phyloP scores from a whole-genome alignment of 2,797 vertebrate genomes.

The Sebastes flavidus region DNA sequence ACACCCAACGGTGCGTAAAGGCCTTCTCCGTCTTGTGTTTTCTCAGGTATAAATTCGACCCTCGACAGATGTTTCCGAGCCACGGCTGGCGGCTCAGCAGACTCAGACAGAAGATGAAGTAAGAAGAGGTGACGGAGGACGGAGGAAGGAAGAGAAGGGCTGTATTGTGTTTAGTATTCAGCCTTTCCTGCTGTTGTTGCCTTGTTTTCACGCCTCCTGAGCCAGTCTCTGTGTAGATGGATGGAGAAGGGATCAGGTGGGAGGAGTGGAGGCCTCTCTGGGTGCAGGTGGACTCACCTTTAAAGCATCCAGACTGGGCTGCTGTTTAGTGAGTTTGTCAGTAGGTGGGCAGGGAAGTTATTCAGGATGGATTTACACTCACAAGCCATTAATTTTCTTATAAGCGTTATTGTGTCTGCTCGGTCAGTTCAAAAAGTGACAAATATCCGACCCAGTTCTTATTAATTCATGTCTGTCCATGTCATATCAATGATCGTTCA shows the following conservation, averaged over 20 bases:
- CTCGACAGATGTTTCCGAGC: conserved; percentile 88
- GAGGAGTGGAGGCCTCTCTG: conserved; percentile 28
- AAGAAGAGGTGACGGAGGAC: background rate
- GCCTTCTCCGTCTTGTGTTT: background rate
- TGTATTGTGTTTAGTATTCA: conserved; percentile 21
- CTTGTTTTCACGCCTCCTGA: conserved; percentile 50
- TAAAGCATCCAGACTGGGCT: background rate
- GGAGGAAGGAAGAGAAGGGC: conserved; percentile 27
- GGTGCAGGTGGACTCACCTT: conserved; percentile 3
- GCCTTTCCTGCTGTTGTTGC: conserved; percentile 55
- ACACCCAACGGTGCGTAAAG: no score
- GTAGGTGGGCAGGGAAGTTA: conserved; percentile 11
- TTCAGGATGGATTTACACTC: background rate
- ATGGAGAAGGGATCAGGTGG: conserved; percentile 28
- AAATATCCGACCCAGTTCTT: background rate
- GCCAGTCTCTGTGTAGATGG: conserved; percentile 7
- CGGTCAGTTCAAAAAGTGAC: background rate
- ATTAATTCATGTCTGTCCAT: no score
- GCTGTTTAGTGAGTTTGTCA: conserved; percentile 22
- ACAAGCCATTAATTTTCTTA: background rate
- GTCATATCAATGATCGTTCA: background rate
- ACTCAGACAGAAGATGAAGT: conserved; percentile 79
- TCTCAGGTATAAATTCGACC: conserved; percentile 90
- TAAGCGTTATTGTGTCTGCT: background rate
- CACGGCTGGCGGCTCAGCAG: conserved; percentile 76